Conservation (phyloP, 2,113 vertebrate genomes). For the Dinomys branickii region DNA sequence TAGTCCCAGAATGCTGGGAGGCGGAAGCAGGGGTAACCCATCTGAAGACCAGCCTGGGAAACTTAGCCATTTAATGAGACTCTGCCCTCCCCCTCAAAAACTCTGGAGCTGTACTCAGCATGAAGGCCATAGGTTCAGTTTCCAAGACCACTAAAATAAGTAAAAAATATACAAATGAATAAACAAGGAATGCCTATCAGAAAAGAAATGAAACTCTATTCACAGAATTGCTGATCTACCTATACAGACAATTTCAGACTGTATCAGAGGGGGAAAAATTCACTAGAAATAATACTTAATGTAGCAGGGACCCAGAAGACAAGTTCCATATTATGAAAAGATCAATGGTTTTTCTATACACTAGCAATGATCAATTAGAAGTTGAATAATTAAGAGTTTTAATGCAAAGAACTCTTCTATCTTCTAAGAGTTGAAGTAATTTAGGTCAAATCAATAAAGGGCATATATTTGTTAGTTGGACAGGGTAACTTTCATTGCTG, state of each 20-base stretch:
- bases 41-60: neutral
- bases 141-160: neutral
- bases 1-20: neutral
- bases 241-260: neutral
- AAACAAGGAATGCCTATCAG: neutral
- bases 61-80: neutral
- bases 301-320: neutral
- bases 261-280: neutral
- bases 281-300: neutral
- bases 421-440: neutral
- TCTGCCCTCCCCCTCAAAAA: neutral
- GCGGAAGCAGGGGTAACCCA: neutral
- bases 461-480: neutral
- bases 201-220: neutral
- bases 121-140: neutral
- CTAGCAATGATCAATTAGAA: neutral
- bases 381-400: neutral
- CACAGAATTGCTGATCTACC: neutral
- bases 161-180: neutral
- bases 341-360: neutral
- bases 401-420: neutral
- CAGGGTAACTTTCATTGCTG: neutral
- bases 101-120: neutral
- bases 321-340: neutral
- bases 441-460: neutral